Percentiles rank a stretch among this genome's conserved stretches.
Evolutionary conservation across 2,888 invertebrate genomes (phyloP).

Genomic region (Sthenelais limicola): DNA sequence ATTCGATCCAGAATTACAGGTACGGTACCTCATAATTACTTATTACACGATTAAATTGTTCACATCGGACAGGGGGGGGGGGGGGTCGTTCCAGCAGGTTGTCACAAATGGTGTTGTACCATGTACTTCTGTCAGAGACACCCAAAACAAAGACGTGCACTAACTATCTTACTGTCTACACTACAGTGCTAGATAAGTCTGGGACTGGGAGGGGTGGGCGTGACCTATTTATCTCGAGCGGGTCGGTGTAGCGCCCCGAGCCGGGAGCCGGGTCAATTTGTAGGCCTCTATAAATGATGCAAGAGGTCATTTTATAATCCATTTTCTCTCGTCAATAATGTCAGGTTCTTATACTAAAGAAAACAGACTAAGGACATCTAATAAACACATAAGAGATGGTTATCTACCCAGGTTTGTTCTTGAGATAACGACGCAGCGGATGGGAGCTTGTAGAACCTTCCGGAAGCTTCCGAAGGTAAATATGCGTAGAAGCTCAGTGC

Average conservation of each 20-base stretch:
- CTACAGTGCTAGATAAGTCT: no score
- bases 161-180: no score
- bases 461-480: constrained; percentile 34
- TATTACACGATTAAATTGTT: no score
- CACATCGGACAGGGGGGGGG: no score
- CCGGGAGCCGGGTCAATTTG: background rate
- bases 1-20: no score
- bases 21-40: no score
- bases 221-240: constrained; percentile 9
- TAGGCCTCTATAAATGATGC: background rate
- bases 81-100: no score
- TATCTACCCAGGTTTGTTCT: background rate
- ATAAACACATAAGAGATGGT: background rate
- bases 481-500: constrained; percentile 2
- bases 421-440: background rate
- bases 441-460: constrained; percentile 1
- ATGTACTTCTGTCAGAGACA: no score
- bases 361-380: no score
- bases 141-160: no score
- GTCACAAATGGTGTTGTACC: no score
- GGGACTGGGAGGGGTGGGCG: constrained; percentile 31
- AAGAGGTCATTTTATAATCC: background rate
- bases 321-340: background rate
- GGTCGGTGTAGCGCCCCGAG: background rate
- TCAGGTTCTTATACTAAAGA: no score